Conservation (phyloP, 2,888 invertebrate genomes). For the Scaptomyza flava region DNA sequence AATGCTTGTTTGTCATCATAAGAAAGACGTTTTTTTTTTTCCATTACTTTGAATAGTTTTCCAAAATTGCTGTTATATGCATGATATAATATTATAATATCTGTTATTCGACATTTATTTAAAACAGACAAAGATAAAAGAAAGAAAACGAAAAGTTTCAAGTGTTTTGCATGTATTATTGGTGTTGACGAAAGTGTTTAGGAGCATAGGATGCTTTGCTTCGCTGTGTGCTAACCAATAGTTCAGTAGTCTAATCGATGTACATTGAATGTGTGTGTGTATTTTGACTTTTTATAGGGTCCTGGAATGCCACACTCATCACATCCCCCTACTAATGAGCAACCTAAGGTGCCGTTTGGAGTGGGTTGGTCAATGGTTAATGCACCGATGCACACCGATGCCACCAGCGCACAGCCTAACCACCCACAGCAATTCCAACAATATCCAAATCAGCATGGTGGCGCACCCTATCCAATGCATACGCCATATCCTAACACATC, state of each 20-base stretch:
- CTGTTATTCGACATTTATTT: too few species aligned
- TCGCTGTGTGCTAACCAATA: neutral
- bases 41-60: neutral
- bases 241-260: slow-evolving; percentile 28
- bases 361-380: slow-evolving; percentile 74
- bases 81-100: too few species aligned
- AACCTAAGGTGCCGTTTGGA: slow-evolving; percentile 81
- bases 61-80: neutral
- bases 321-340: slow-evolving; percentile 61
- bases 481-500: slow-evolving; percentile 46
- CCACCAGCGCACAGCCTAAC: slow-evolving; percentile 48
- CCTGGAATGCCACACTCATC: slow-evolving; percentile 82
- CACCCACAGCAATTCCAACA: slow-evolving; percentile 52
- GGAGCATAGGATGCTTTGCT: slow-evolving; percentile 1
- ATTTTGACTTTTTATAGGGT: slow-evolving; percentile 82
- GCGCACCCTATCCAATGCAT: slow-evolving; percentile 59
- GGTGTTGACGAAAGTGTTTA: neutral
- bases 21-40: neutral
- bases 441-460: slow-evolving; percentile 48
- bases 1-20: neutral
- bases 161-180: neutral
- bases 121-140: too few species aligned
- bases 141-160: too few species aligned
- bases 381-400: slow-evolving; percentile 73
- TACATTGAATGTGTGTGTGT: slow-evolving; percentile 21